These are phyloP conservation scores for Saturnia pavonia DNA, from an alignment of 2,888 invertebrate species.

Conservation along the genomic window DNA sequence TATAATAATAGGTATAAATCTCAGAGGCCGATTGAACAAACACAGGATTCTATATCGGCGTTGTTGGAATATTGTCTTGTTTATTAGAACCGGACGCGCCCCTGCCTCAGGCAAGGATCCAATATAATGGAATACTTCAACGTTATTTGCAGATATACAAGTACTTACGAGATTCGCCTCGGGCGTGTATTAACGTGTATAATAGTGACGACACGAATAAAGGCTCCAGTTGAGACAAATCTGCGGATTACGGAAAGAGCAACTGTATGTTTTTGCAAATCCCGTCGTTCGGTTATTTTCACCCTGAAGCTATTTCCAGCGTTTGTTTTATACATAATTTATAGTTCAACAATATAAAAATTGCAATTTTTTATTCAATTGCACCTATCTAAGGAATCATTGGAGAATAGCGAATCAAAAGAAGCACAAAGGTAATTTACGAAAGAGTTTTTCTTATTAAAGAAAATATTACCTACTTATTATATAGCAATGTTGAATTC, in stretches of 20 bases:
- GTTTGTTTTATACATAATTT: constrained; percentile 9
- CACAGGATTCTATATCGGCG: constrained; percentile 52
- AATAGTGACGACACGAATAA: constrained; percentile 62
- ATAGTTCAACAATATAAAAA: neutral
- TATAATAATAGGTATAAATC: constrained; percentile 23
- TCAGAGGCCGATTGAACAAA: constrained; percentile 49
- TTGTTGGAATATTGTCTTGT: constrained; percentile 70
- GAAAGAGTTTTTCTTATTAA: neutral
- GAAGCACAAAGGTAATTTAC: neutral
- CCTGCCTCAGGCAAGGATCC: constrained; percentile 73
- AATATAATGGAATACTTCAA: constrained; percentile 81
- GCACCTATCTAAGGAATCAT: neutral
- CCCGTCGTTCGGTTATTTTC: constrained; percentile 8
- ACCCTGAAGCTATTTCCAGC: constrained; percentile 13
- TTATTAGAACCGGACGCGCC: constrained; percentile 75
- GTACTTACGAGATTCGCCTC: constrained; percentile 68
- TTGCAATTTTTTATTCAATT: neutral
- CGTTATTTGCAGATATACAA: constrained; percentile 77
- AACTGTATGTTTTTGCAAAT: constrained; percentile 23
- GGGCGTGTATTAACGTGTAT: constrained; percentile 69
- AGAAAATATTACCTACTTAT: neutral
- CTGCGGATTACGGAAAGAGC: constrained; percentile 22
- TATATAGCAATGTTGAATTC: neutral
- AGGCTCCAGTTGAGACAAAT: constrained; percentile 29
- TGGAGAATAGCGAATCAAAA: neutral